These are phyloP conservation scores for Stichodactyla mertensii DNA, from an alignment of 64 coral and sea anemone genomes.

Conservation along the genomic window DNA sequence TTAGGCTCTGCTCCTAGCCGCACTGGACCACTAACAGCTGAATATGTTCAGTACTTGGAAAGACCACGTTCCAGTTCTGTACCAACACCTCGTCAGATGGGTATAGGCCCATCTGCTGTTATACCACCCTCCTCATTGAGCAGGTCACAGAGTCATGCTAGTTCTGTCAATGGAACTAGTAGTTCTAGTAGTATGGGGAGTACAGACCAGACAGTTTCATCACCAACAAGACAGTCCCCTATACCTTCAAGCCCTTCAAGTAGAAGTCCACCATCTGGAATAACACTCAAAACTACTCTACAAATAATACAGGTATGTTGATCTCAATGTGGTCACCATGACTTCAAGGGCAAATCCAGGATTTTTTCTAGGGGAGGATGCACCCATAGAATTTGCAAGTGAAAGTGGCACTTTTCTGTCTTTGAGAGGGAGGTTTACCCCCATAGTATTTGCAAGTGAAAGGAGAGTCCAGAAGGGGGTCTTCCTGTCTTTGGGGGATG, in stretches of 20 bases:
- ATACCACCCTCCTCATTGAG: slow-evolving; percentile 62
- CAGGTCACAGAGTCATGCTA: slow-evolving; percentile 51
- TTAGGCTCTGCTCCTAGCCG: slow-evolving; percentile 83
- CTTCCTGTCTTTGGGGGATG: no score
- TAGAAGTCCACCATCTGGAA: slow-evolving; percentile 70
- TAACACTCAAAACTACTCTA: slow-evolving; percentile 84
- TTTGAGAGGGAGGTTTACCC: no score
- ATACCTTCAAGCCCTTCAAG: slow-evolving; percentile 64
- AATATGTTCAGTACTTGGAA: slow-evolving; percentile 75
- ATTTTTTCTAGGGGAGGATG: no score
- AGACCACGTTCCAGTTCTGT: slow-evolving; percentile 80
- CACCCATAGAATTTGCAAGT: no score
- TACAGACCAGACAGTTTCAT: slow-evolving; percentile 3
- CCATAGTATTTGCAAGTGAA: no score
- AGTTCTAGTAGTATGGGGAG: slow-evolving; percentile 29
- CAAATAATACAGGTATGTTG: slow-evolving; percentile 80
- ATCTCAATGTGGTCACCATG: background rate
- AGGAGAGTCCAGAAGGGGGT: no score
- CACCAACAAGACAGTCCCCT: slow-evolving; percentile 70
- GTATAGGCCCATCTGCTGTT: slow-evolving; percentile 48
- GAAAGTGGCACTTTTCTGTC: no score
- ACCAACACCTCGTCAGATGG: slow-evolving; percentile 58
- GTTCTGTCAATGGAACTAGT: slow-evolving; percentile 41
- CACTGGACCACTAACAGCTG: slow-evolving; percentile 48
- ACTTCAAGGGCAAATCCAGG: no score